Base-by-base conservation (phyloP, 2,797 vertebrate genomes). In the Geotrypetes seraphini region DNA sequence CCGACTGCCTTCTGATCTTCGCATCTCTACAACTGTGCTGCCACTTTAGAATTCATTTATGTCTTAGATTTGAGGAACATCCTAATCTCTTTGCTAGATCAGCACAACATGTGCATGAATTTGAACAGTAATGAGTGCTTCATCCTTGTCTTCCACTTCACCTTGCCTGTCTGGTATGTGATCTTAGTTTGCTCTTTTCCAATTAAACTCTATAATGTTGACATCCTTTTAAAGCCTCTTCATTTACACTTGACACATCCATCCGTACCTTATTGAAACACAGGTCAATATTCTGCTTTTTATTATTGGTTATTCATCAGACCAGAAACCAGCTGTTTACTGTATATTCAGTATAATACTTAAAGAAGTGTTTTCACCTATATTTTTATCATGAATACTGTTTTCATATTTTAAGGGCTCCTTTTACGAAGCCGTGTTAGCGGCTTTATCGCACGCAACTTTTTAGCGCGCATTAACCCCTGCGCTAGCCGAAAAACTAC, bases 51-150 rank as follows among this genome's bases (percentile, higher is more conserved):
- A 41, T 32, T 23, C 5, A 8, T 45, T 48, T 43, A 12, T 57
- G 13, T 29, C 39, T 52, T 44, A 16, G 50, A 53, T 43, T 1
- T 28, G 33, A 31, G 6, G 46, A 18, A 3, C 33, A 11, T 42
- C 29, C 22, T 31, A 26, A 49, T n/a, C 12, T 7, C 48, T 31
- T 40, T 55, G 10, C 13, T 45, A 19, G 31, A 8, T 33, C 33
- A 33, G 11, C 4, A 12, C 18, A 1, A 2, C 19, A 11, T 30
- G 29, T 18, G 5, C 12, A 7, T 0, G 1, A 8, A 43, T 38
- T 35, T 43, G 22, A 58, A 50, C 12, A n/a, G 6, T 36, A 58
- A 57, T 43, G 5, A 22, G 39, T n/a, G 2, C 14, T 40, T 53
- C 39, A 38, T 17, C 27, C 16, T 42, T 46, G 9, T 3, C 4